These are phyloP conservation scores for Drosophila setifemur DNA, from an alignment of 1,140 invertebrate species.

Conservation along the genomic window DNA sequence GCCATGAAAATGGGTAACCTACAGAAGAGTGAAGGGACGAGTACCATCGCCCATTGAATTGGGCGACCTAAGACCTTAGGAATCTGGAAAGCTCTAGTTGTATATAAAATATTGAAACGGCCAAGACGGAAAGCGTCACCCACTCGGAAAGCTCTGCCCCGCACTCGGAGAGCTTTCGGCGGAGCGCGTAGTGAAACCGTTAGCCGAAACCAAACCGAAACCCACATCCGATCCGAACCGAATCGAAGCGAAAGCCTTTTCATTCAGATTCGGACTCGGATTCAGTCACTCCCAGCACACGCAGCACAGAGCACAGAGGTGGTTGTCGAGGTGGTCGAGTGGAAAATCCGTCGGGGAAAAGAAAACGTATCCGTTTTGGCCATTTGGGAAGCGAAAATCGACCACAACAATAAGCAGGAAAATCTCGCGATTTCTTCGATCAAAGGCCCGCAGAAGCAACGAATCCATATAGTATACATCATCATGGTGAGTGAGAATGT, in stretches of 20 bases:
- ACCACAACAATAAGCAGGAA: constrained; percentile 20
- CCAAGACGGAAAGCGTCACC: constrained; percentile 27
- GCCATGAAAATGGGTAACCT: too few relatives aligned
- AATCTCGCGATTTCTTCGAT: constrained; percentile 56
- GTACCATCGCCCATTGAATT: too few relatives aligned
- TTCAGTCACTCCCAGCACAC: constrained; percentile 65
- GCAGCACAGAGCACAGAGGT: constrained; percentile 52
- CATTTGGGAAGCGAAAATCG: constrained; percentile 11
- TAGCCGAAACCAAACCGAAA: constrained; percentile 43
- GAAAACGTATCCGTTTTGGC: constrained; percentile 5
- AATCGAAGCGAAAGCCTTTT: neutral
- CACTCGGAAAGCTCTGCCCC: constrained; percentile 37
- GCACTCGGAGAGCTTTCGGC: neutral
- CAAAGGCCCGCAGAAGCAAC: constrained; percentile 45
- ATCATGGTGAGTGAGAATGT: constrained; percentile 70
- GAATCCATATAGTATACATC: constrained; percentile 66
- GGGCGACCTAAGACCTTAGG: too few relatives aligned
- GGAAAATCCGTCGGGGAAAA: constrained; percentile 38
- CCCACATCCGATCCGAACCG: too few relatives aligned
- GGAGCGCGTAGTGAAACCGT: constrained; percentile 71
- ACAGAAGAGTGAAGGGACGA: too few relatives aligned
- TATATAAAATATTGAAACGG: constrained; percentile 3
- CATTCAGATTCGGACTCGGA: neutral
- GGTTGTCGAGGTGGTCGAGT: constrained; percentile 37
- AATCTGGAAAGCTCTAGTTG: too few relatives aligned